Conservation (phyloP, 53 echinoderm and acorn worm genomes). For the Echinometra lucunter region DNA sequence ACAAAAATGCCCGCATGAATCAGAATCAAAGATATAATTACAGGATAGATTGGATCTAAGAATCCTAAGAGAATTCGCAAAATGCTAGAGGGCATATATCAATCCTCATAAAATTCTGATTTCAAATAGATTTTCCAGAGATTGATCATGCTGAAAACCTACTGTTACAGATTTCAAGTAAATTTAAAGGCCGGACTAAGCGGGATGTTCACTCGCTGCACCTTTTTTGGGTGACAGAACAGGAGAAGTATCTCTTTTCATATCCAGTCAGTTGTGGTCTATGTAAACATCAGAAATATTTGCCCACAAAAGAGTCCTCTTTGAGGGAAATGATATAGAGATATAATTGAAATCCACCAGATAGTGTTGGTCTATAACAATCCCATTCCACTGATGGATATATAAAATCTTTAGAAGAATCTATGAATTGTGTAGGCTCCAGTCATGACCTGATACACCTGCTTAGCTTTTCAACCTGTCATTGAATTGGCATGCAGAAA, state of each 20-base stretch:
- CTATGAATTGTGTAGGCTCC: not conserved
- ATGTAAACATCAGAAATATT: conserved; percentile 46
- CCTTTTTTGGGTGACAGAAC: conserved; percentile 34
- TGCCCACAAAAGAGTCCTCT: conserved; percentile 9
- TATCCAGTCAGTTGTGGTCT: conserved; percentile 12
- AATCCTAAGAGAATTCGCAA: not conserved
- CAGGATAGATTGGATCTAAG: not conserved
- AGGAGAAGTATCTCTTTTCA: conserved; percentile 1
- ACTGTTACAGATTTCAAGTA: conserved; percentile 26
- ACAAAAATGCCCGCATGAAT: not conserved
- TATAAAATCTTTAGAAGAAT: not conserved
- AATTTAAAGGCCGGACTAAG: not conserved
- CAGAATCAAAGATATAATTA: not conserved
- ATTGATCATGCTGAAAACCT: conserved; percentile 25
- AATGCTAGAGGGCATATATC: conserved; percentile 15
- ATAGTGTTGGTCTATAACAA: not conserved
- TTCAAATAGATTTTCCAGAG: conserved; percentile 54
- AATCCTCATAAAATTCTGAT: conserved; percentile 43
- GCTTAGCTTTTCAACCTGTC: not conserved
- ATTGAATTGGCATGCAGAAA: not conserved
- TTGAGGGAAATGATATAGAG: conserved; percentile 27
- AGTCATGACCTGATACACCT: not conserved
- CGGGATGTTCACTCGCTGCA: conserved; percentile 1
- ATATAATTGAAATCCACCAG: conserved; percentile 26
- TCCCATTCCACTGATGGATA: not conserved